phyloP scores from a whole-genome alignment of 1,140 invertebrate genomes.

The Heterodera schachtii region DNA sequence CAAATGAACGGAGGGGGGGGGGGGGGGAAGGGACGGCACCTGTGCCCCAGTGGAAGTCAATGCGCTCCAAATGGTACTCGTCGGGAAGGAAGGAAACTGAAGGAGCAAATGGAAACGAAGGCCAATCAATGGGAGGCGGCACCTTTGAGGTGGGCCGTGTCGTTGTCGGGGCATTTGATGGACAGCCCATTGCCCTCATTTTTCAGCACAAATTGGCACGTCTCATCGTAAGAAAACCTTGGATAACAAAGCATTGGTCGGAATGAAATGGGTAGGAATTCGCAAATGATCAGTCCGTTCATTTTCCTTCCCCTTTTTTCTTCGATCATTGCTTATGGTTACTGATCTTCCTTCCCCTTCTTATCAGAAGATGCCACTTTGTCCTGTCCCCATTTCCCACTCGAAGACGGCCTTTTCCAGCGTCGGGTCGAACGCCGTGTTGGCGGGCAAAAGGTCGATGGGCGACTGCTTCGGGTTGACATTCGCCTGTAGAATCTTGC shows the following conservation, averaged over 20 bases:
- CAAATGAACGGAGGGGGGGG: neutral
- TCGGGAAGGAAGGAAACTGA: constrained; percentile 58
- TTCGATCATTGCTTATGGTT: too few species aligned
- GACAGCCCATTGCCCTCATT: constrained; percentile 52
- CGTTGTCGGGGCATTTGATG: constrained; percentile 53
- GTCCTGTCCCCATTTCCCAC: constrained; percentile 34
- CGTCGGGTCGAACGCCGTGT: constrained; percentile 60
- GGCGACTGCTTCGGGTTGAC: constrained; percentile 63
- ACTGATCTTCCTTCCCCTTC: too few species aligned
- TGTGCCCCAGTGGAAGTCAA: constrained; percentile 62
- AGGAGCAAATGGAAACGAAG: too few species aligned
- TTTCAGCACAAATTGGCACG: constrained; percentile 46
- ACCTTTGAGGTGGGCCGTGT: constrained; percentile 31
- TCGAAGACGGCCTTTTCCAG: constrained; percentile 59
- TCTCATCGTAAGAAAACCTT: constrained; percentile 56
- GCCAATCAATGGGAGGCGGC: too few species aligned
- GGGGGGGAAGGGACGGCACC: constrained; percentile 15
- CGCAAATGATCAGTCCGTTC: too few species aligned
- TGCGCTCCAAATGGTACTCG: constrained; percentile 60
- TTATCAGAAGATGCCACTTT: too few species aligned
- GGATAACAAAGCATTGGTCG: too few species aligned
- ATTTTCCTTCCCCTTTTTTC: neutral
- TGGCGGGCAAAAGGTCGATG: constrained; percentile 59
- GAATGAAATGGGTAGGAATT: too few species aligned
- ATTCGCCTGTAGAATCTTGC: constrained; percentile 59